Base-by-base conservation (phyloP, 2,113 vertebrate genomes). In the Xenopus laevis region DNA sequence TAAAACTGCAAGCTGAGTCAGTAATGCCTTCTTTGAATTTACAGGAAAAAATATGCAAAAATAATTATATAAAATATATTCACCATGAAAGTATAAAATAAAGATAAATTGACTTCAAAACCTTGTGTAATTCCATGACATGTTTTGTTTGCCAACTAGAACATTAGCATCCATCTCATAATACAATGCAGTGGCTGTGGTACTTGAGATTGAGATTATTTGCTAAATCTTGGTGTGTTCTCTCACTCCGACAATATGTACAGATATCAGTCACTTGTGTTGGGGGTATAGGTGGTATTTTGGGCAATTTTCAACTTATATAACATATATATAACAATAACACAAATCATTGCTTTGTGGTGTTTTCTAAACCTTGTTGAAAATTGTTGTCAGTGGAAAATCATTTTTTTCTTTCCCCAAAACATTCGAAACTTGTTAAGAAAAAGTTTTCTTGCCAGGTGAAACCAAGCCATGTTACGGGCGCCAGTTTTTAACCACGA, bases 361-460 rank as follows among this genome's bases (percentile, higher is more conserved):
- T 50, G 15, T 71, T 46, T 66, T 68, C 61, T 63, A 40, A 68
- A 61, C 72, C 46, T 66, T 75, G 72, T 68, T 75, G 65, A 75
- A 75, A 75, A 45, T 68, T 75, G 65, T 68, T 75, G 72, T 75
- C 67, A 62, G 65, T 53, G 46, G n/a, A 62, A n/a, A 53, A 55
- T 63, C 18, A 52, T 61, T 68, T 67, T 68, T 75, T 61, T 62
- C 4, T 46, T 52, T 58, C 44, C 64, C 65, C 65, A 69, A 69
- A 74, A 69, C 52, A 68, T 65, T 74, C 69, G 71, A 73, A 78
- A 69, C 65, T 73, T 63, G 47, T 72, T 78, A 73, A 73, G 65
- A 64, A 72, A 64, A 64, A 1, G 71, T 45, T 44, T 64, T 73
- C 52, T 71, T 74, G 71, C 67, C 71, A 65, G 66, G 78, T 71